These are phyloP conservation scores for Apomyelois bistriatella DNA, from an alignment of 2,888 invertebrate species.

Conservation along the genomic window DNA sequence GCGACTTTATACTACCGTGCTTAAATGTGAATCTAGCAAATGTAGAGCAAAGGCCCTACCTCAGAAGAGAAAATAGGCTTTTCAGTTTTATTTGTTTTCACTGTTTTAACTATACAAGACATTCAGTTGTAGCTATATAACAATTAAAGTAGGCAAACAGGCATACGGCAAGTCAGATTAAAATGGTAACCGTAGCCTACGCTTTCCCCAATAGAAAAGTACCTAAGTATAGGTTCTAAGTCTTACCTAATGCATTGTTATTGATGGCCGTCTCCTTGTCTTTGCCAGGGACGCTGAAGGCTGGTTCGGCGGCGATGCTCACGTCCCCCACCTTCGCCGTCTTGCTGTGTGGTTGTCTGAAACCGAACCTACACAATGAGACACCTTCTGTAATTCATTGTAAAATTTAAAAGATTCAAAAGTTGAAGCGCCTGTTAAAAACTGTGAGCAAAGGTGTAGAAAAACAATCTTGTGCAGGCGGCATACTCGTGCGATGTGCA, in stretches of 20 bases:
- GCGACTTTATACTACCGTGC: too few relatives aligned
- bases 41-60: too few relatives aligned
- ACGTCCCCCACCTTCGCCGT: constrained; percentile 85
- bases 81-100: too few relatives aligned
- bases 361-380: constrained; percentile 82
- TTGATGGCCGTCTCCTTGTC: constrained; percentile 75
- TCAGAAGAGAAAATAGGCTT: too few relatives aligned
- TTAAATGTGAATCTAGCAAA: too few relatives aligned
- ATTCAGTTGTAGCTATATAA: too few relatives aligned
- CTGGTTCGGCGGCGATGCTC: constrained; percentile 66
- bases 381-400: constrained; percentile 24
- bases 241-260: constrained; percentile 71
- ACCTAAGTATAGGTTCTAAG: too few relatives aligned
- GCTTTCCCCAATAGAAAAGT: too few relatives aligned
- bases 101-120: too few relatives aligned
- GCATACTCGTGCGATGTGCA: neutral
- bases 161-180: too few relatives aligned
- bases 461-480: neutral
- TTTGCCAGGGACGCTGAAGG: constrained; percentile 59
- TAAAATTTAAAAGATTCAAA: neutral
- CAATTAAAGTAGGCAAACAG: too few relatives aligned
- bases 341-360: constrained; percentile 84
- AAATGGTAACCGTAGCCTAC: too few relatives aligned
- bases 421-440: neutral
- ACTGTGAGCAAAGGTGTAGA: neutral